Evolutionary conservation across 2,797 vertebrate species (phyloP).

Genomic region (Clamator glandarius): DNA sequence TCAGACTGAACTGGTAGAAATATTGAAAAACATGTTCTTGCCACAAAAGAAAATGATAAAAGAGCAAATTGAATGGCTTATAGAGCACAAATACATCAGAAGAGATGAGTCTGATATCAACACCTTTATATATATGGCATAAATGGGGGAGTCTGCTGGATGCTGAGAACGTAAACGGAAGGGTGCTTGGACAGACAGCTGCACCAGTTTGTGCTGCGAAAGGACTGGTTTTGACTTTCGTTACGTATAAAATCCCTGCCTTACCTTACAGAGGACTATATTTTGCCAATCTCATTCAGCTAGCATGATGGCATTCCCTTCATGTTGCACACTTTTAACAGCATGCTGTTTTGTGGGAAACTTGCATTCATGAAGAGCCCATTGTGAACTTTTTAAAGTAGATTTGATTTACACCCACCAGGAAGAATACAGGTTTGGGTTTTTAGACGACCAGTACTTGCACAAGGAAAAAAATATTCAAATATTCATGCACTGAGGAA

Average conservation of each 20-base stretch:
- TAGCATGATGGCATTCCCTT: conserved; percentile 87
- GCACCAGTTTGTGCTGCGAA: conserved; percentile 74
- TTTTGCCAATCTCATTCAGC: conserved; percentile 92
- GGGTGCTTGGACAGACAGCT: conserved; percentile 76
- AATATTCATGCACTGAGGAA: conserved; percentile 83
- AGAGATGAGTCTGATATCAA: conserved; percentile 98
- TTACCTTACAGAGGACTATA: conserved; percentile 87
- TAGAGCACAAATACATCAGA: conserved; percentile 99
- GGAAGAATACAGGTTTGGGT: conserved; percentile 73
- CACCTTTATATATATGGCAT: conserved; percentile 99
- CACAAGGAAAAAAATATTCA: conserved; percentile 76
- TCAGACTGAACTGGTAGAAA: conserved; percentile 99
- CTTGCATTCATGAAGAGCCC: conserved; percentile 85
- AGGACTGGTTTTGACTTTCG: conserved; percentile 81
- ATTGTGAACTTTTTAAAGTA: conserved; percentile 79
- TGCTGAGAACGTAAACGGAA: conserved; percentile 51
- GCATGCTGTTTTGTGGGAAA: conserved; percentile 94
- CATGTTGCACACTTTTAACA: conserved; percentile 88
- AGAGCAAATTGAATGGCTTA: conserved; percentile 99
- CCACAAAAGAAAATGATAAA: conserved; percentile 99
- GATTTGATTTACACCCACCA: conserved; percentile 74
- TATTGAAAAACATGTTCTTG: conserved; percentile 99
- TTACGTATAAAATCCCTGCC: conserved; percentile 91
- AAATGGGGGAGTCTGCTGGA: conserved; percentile 69
- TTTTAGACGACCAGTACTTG: conserved; percentile 78